Conservation (phyloP, 2,113 vertebrate genomes). For the Tetrax tetrax region DNA sequence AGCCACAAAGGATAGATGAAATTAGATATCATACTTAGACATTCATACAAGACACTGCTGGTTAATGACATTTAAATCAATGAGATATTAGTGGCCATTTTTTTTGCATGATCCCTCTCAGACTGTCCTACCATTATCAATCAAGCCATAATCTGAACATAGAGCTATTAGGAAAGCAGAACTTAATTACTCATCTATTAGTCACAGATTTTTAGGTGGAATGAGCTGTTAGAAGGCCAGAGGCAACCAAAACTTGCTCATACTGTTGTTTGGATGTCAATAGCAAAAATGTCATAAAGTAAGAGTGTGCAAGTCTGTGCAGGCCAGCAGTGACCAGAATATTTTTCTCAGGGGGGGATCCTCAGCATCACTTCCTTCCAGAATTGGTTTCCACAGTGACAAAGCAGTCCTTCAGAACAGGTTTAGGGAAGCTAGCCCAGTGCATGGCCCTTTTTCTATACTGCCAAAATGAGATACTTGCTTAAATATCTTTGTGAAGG, state of each 20-base stretch:
- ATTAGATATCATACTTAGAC: background rate
- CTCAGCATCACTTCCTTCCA: rapidly evolving
- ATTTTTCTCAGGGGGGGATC: background rate
- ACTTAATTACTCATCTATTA: background rate
- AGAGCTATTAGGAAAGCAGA: background rate
- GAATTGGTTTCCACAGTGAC: background rate
- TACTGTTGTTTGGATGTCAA: background rate
- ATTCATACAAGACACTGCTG: background rate
- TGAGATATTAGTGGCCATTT: background rate
- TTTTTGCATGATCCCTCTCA: background rate
- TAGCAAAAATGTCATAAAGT: background rate
- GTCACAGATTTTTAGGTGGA: background rate
- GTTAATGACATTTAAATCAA: background rate
- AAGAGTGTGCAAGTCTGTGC: background rate
- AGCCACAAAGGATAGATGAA: background rate
- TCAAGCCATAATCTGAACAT: background rate
- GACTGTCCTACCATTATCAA: background rate
- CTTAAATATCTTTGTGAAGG: background rate
- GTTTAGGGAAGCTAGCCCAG: background rate
- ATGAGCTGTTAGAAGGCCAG: background rate
- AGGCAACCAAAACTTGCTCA: background rate
- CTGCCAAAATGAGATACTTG: background rate
- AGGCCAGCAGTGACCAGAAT: background rate
- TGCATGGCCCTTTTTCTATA: background rate
- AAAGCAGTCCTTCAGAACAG: background rate